Evolutionary conservation across 2,113 vertebrate genomes (phyloP).

Genomic region (Okapia johnstoni): DNA sequence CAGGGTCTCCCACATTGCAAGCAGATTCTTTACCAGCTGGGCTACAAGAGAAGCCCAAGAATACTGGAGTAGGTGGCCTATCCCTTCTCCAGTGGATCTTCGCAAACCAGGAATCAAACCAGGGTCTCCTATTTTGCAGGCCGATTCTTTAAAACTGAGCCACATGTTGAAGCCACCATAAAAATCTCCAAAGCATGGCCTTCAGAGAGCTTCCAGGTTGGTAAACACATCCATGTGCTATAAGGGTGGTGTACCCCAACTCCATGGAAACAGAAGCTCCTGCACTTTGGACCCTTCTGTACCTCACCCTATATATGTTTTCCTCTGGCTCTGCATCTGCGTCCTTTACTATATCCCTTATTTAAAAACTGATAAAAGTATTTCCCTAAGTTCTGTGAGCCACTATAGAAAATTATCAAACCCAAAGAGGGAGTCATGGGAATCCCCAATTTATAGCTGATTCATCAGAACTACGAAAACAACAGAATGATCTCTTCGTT

Average conservation of each 20-base stretch:
- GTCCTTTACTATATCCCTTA: not conserved
- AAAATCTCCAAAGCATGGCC: not conserved
- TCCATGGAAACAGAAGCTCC: not conserved
- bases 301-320: not conserved
- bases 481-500: not conserved
- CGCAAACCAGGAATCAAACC: not conserved
- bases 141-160: not conserved
- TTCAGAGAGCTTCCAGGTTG: not conserved
- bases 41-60: not conserved
- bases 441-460: not conserved
- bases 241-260: not conserved
- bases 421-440: not conserved
- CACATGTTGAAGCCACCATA: not conserved
- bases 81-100: not conserved
- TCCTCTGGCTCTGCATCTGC: not conserved
- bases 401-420: not conserved
- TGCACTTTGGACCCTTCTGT: not conserved
- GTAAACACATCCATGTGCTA: not conserved
- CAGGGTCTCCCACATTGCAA: not conserved
- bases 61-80: not conserved
- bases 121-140: not conserved
- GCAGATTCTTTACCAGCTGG: not conserved
- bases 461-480: not conserved
- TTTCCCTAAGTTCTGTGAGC: not conserved
- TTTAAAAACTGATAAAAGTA: not conserved